These are phyloP conservation scores for Julus scanicus DNA, from an alignment of 2,888 invertebrate genomes.

Conservation along the genomic window DNA sequence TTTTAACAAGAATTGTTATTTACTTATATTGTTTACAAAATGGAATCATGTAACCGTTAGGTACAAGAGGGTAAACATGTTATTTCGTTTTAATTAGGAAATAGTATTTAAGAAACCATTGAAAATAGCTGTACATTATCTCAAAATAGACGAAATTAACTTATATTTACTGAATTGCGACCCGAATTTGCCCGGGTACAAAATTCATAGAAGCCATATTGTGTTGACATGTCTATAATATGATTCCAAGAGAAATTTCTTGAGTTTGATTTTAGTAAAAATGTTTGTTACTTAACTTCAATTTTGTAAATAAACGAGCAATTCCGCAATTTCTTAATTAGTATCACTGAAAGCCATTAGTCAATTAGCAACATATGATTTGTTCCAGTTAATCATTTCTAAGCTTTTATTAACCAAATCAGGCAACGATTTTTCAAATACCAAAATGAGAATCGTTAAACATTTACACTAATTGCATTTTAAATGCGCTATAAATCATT, in stretches of 20 bases:
- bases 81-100: no score
- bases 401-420: background rate
- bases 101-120: no score
- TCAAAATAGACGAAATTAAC: no score
- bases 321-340: background rate
- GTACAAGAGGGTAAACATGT: no score
- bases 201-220: no score
- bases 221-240: no score
- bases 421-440: background rate
- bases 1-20: no score
- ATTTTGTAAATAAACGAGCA: background rate
- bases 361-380: background rate
- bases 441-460: background rate
- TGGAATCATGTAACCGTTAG: no score
- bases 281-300: background rate
- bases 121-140: no score
- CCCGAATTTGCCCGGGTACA: no score
- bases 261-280: background rate
- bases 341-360: background rate
- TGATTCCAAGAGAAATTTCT: background rate
- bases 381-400: background rate
- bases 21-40: no score
- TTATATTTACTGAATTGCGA: no score
- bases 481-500: slow-evolving; percentile 19
- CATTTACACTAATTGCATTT: background rate